Evolutionary conservation across 1,140 invertebrate species (phyloP).

Genomic region (Laupala kohalensis): DNA sequence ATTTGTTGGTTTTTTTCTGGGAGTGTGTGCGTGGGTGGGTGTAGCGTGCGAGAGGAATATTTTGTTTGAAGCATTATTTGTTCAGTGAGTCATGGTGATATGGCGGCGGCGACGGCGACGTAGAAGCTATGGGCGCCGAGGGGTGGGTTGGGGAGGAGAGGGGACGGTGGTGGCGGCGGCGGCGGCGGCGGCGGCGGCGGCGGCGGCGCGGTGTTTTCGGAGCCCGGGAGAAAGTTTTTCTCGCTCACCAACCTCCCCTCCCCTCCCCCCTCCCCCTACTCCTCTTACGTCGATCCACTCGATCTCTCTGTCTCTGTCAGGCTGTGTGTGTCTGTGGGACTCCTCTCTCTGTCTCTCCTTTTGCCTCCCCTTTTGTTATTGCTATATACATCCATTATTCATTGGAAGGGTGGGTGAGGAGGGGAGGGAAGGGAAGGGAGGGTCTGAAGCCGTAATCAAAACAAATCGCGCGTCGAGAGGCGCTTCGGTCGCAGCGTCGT

Average conservation of each 20-base stretch:
- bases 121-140: neutral
- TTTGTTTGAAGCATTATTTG: slow-evolving; percentile 17
- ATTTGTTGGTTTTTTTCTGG: slow-evolving; percentile 14
- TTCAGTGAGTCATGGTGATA: slow-evolving; percentile 13
- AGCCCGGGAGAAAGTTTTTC: neutral
- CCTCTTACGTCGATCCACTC: slow-evolving; percentile 12
- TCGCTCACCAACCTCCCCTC: slow-evolving; percentile 11
- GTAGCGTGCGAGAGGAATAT: slow-evolving; percentile 14
- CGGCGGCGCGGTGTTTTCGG: slow-evolving; percentile 3
- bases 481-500: too few species aligned
- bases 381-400: slow-evolving; percentile 18
- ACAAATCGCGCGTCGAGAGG: slow-evolving; percentile 18
- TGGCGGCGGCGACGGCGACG: neutral
- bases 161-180: too few species aligned
- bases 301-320: neutral
- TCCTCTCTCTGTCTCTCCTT: neutral
- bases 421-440: too few species aligned
- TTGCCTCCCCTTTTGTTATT: slow-evolving; percentile 15
- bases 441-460: slow-evolving; percentile 17
- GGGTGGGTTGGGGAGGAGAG: slow-evolving; percentile 3
- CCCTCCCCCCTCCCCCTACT: slow-evolving; percentile 15
- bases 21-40: slow-evolving; percentile 6
- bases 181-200: too few species aligned
- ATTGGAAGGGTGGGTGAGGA: slow-evolving; percentile 14
- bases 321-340: too few species aligned